These are phyloP conservation scores for Armadillidium nasatum DNA, from an alignment of 1,140 invertebrate genomes.

Conservation along the genomic window DNA sequence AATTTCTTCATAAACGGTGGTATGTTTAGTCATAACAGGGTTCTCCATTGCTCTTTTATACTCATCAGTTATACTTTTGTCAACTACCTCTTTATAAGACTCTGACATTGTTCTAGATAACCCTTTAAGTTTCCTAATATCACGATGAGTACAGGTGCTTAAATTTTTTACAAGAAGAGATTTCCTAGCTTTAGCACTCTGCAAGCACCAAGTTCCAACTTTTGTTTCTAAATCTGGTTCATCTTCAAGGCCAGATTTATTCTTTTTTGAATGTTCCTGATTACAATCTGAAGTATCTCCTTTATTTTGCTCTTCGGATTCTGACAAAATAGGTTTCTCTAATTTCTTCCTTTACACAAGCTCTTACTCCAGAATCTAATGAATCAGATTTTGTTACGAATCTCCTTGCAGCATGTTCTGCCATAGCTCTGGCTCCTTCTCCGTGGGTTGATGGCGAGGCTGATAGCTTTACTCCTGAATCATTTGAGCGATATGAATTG, in stretches of 20 bases:
- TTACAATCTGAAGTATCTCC: slow-evolving; percentile 26
- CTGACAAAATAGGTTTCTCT: background rate
- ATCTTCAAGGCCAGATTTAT: slow-evolving; percentile 36
- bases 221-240: slow-evolving; percentile 42
- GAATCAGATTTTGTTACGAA: slow-evolving; percentile 44
- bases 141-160: slow-evolving; percentile 31
- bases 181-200: slow-evolving; percentile 41
- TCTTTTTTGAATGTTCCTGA: slow-evolving; percentile 21
- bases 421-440: slow-evolving; percentile 36
- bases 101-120: slow-evolving; percentile 42
- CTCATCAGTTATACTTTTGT: slow-evolving; percentile 37
- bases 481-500: slow-evolving; percentile 44
- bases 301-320: slow-evolving; percentile 31
- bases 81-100: slow-evolving; percentile 41
- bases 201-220: slow-evolving; percentile 43
- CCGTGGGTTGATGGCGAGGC: slow-evolving; percentile 43
- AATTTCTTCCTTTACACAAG: slow-evolving; percentile 35
- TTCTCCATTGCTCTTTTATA: slow-evolving; percentile 36
- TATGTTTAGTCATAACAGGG: slow-evolving; percentile 31
- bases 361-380: slow-evolving; percentile 41
- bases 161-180: slow-evolving; percentile 40
- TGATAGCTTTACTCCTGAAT: slow-evolving; percentile 40
- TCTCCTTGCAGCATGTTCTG: slow-evolving; percentile 32
- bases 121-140: slow-evolving; percentile 25
- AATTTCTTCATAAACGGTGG: slow-evolving; percentile 44